Percentiles rank a stretch among this genome's conserved stretches.
phyloP scores from a whole-genome alignment of 2,888 invertebrate genomes.

The Scaptomyza tumidula region DNA sequence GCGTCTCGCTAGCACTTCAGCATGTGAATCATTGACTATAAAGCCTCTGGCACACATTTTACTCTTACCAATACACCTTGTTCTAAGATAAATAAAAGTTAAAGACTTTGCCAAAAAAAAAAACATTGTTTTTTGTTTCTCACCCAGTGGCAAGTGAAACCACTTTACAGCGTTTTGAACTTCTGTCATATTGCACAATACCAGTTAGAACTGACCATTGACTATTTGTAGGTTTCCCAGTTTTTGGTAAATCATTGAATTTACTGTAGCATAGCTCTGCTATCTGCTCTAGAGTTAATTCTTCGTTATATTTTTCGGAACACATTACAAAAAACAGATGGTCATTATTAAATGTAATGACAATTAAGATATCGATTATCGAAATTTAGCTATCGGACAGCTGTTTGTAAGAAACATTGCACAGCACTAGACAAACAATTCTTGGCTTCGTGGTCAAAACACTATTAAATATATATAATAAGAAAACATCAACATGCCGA shows the following conservation, averaged over 20 bases:
- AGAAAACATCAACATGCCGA: constrained; percentile 88
- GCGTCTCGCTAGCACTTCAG: constrained; percentile 94
- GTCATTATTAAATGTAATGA: too few relatives aligned
- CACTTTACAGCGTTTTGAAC: constrained; percentile 85
- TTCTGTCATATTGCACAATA: constrained; percentile 86
- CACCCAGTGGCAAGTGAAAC: constrained; percentile 88
- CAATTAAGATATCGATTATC: constrained; percentile 8
- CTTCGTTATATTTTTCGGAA: not conserved
- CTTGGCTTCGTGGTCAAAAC: not conserved
- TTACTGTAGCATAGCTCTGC: constrained; percentile 87
- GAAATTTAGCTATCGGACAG: not conserved
- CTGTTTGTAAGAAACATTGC: constrained; percentile 13
- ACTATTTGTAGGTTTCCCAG: constrained; percentile 89
- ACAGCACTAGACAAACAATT: constrained; percentile 23
- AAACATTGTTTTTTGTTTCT: not conserved
- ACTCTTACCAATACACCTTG: constrained; percentile 93
- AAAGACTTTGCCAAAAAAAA: not conserved
- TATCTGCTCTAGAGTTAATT: constrained; percentile 78
- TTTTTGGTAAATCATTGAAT: constrained; percentile 89
- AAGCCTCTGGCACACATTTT: constrained; percentile 89
- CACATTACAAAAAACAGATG: constrained; percentile 31
- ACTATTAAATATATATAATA: constrained; percentile 3
- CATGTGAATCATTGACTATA: constrained; percentile 95
- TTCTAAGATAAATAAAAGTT: constrained; percentile 86
- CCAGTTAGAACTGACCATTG: constrained; percentile 95